These are phyloP conservation scores for Pelodytes ibericus DNA, from an alignment of 2,797 vertebrate genomes.

Conservation along the genomic window DNA sequence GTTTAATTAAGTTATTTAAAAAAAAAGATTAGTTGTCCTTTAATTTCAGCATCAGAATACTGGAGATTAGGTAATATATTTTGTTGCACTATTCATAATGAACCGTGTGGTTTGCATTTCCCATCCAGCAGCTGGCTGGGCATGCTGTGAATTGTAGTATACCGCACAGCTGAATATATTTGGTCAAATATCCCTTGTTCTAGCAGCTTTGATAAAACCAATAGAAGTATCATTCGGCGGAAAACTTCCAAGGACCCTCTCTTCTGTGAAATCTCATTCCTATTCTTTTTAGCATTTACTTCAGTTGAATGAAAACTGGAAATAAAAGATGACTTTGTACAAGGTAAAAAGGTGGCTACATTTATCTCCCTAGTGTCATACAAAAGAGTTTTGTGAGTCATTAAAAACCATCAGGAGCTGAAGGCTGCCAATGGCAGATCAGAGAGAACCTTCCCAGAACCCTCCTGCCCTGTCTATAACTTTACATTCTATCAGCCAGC, in stretches of 20 bases:
- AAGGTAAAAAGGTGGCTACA: background rate
- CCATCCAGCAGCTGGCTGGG: no score
- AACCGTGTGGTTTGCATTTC: no score
- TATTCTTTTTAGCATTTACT: constrained; percentile 1
- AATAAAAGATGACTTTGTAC: constrained; percentile 43
- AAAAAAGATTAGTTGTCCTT: no score
- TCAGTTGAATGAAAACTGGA: constrained; percentile 27
- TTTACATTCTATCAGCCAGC: constrained; percentile 24
- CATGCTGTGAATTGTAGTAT: no score
- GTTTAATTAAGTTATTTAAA: no score
- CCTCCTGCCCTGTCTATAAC: constrained; percentile 2
- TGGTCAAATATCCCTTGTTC: background rate
- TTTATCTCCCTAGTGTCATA: constrained; percentile 28
- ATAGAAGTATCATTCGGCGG: background rate
- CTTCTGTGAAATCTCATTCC: background rate
- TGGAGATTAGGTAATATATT: no score
- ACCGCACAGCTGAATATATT: no score
- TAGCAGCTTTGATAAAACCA: constrained; percentile 4
- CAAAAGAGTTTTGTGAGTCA: constrained; percentile 38
- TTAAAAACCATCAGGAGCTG: constrained; percentile 32
- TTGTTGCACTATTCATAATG: no score
- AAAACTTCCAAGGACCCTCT: background rate
- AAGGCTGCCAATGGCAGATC: constrained; percentile 15
- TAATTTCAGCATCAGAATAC: no score
- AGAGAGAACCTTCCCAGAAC: constrained; percentile 4